Base-by-base conservation (phyloP, 2,888 invertebrate genomes). In the Linyphia triangularis region DNA sequence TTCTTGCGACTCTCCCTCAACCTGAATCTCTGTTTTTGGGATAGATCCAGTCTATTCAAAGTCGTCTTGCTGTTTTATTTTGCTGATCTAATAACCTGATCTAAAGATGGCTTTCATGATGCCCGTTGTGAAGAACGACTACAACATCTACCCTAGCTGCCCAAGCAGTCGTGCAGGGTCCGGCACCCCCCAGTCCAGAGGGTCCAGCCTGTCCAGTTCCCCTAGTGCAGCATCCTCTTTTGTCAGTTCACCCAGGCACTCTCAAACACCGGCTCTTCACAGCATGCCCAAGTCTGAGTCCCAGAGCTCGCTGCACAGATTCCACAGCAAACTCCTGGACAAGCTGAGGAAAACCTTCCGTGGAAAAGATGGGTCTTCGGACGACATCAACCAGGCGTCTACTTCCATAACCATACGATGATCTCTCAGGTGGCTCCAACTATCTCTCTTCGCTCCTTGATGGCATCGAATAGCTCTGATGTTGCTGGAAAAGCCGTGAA, bases 71-170 rank as follows among this genome's bases (percentile, higher is more conserved):
- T 0, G 7, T 19, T 22, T 16, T 16, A n/a, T n/a, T 70, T 26
- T 24, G 22, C 24, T 13, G 26, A 30, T 30, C 33, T 28, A 30
- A 65, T 16, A 10, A 9, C 19, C 19, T 28, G 30, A 22, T 24
- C 59, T 30, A 10, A 26, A 65, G 91, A 97, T 97, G 97, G 97
- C 97, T 94, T 97, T 97, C 94, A 97, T 97, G 97, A 97, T 97
- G 96, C 97, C 97, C 88, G 97, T 97, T 91, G 95, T 97, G 94
- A 97, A 97, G 94, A 97, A 97, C 94, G 97, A 97, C 93, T 97
- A 96, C 95, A 96, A 97, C 93, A 97, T 97, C 92, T 97, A 97
- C 94, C 95, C 96, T 91, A 95, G 95, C 86, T 94, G 97, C 91
- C 94, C 94, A 24, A 94, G 94, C 84, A 63, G 70, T 67, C 72